A percentile compares a stretch with the other conserved stretches of the same genome.
These are phyloP conservation scores for Linyphia triangularis DNA, from an alignment of 2,888 invertebrate genomes.

Conservation along the genomic window DNA sequence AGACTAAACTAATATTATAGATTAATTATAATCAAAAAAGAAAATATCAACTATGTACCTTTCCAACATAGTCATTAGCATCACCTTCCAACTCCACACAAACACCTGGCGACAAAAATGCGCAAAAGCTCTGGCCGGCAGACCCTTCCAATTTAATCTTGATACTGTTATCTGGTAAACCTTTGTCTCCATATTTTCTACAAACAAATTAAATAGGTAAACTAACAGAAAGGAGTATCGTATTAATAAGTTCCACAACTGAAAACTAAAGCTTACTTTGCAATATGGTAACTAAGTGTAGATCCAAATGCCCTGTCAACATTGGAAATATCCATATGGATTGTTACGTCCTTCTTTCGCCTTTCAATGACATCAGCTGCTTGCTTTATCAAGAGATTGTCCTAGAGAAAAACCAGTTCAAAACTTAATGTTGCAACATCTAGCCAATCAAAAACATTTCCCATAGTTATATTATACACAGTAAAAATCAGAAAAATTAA, in stretches of 20 bases:
- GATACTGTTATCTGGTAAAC: conserved; percentile 88
- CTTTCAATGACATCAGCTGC: conserved; percentile 88
- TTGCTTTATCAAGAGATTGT: conserved; percentile 83
- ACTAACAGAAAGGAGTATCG: too few species aligned
- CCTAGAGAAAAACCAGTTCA: conserved; percentile 77
- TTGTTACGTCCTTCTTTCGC: conserved; percentile 84
- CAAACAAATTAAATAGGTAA: conserved; percentile 22
- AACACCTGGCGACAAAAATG: conserved; percentile 94
- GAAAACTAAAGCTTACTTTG: conserved; percentile 87
- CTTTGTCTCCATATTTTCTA: conserved; percentile 92
- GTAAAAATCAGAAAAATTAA: background rate
- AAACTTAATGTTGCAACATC: too few species aligned
- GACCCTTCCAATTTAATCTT: conserved; percentile 92
- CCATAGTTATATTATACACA: background rate
- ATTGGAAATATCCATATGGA: conserved; percentile 91
- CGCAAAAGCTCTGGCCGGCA: conserved; percentile 99
- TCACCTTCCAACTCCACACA: conserved; percentile 96
- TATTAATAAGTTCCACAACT: too few species aligned
- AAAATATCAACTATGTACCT: too few species aligned
- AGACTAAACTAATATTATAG: too few species aligned
- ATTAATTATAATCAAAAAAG: too few species aligned
- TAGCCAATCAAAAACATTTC: background rate
- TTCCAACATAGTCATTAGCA: conserved; percentile 98
- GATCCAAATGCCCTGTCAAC: conserved; percentile 95
- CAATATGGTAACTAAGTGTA: conserved; percentile 95